Percentiles rank a stretch among this genome's conserved stretches.
Conservation (phyloP, 2,888 invertebrate species). For the Andricus quercusramuli region DNA sequence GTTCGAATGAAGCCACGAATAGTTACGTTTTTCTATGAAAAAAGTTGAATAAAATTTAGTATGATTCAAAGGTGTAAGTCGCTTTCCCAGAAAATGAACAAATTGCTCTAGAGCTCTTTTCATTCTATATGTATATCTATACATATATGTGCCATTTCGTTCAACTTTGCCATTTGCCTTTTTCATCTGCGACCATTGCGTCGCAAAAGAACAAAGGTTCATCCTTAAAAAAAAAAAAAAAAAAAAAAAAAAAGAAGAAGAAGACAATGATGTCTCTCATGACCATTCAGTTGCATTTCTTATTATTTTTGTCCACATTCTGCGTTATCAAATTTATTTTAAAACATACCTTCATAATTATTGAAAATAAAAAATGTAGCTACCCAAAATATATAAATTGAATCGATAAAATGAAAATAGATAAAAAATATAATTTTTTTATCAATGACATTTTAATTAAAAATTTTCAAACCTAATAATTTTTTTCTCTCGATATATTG, state of each 20-base stretch:
- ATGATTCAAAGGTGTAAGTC: neutral
- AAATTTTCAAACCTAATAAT: too few relatives aligned
- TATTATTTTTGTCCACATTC: neutral
- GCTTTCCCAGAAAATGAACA: neutral
- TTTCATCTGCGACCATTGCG: neutral
- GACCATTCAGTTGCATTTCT: neutral
- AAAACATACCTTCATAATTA: too few relatives aligned
- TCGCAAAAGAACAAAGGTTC: neutral
- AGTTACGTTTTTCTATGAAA: neutral
- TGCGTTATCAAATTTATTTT: neutral
- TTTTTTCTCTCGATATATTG: too few relatives aligned
- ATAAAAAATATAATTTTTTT: too few relatives aligned
- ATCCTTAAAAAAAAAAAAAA: neutral
- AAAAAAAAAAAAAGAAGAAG: neutral
- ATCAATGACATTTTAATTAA: too few relatives aligned
- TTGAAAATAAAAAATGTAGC: too few relatives aligned
- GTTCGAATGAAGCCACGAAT: neutral
- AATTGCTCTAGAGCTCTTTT: neutral
- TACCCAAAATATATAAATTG: too few relatives aligned
- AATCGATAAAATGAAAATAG: too few relatives aligned
- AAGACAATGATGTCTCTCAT: neutral
- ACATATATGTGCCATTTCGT: slow-evolving; percentile 5
- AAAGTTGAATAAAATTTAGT: neutral
- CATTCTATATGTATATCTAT: neutral
- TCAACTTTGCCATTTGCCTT: neutral